phyloP scores from a whole-genome alignment of 2,797 vertebrate species.

The Hydrolagus colliei region DNA sequence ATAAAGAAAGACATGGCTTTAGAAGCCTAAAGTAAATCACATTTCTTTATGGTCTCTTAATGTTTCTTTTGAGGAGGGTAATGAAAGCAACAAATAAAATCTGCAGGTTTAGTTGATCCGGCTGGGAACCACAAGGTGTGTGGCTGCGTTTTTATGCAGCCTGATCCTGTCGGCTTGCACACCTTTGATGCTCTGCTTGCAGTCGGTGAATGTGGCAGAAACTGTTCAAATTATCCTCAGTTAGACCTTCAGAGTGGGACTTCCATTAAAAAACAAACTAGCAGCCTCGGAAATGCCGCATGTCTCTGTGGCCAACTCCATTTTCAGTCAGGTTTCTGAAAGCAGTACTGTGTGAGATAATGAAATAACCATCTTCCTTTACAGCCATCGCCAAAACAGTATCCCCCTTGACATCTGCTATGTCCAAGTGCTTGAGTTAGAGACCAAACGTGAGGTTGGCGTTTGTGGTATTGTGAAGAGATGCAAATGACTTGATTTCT shows the following conservation, averaged over 20 bases:
- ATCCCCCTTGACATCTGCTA: constrained; percentile 32
- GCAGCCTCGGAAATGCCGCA: constrained; percentile 52
- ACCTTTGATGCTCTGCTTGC: constrained; percentile 52
- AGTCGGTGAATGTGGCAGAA: constrained; percentile 37
- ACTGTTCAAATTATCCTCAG: constrained; percentile 34
- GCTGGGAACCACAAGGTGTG: constrained; percentile 38
- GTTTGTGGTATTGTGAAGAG: constrained; percentile 42
- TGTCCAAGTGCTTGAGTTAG: constrained; percentile 30
- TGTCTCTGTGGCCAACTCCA: constrained; percentile 39
- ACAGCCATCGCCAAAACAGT: constrained; percentile 34
- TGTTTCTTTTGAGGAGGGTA: constrained; percentile 33
- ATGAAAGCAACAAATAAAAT: constrained; percentile 33
- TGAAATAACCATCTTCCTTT: constrained; percentile 29
- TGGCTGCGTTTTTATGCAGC: constrained; percentile 47
- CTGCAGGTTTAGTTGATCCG: constrained; percentile 39
- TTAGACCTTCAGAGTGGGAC: neutral
- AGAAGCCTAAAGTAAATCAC: neutral
- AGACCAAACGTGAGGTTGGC: constrained; percentile 35
- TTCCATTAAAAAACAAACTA: constrained; percentile 41
- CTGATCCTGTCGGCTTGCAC: constrained; percentile 44
- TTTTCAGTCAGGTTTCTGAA: constrained; percentile 40
- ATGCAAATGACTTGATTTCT: constrained; percentile 35
- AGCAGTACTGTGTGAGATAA: constrained; percentile 44
- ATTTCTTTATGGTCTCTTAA: neutral
- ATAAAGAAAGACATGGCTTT: neutral